Percentiles rank a stretch among this genome's conserved stretches.
Conservation (phyloP, 2,113 vertebrate species). For the Syrmaticus mikado region DNA sequence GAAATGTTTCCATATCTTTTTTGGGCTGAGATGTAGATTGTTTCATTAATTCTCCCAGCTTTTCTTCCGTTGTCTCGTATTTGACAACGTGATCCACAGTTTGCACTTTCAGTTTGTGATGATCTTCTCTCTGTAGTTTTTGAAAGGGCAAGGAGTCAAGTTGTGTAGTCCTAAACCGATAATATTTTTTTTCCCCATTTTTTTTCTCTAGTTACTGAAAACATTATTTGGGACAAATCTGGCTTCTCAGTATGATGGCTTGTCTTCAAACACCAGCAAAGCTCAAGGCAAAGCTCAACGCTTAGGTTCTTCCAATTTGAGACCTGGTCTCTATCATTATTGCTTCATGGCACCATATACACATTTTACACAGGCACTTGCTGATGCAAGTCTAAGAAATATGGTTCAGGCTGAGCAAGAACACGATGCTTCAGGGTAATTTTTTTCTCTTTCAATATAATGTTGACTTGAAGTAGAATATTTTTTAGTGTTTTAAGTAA, state of each 20-base stretch:
- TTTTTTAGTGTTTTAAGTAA: not conserved
- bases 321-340: conserved; percentile 95
- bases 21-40: not conserved
- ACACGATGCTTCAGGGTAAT: conserved; percentile 91
- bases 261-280: conserved; percentile 86
- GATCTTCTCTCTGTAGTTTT: not conserved
- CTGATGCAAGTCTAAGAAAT: conserved; percentile 94
- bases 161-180: not conserved
- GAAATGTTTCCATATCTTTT: not conserved
- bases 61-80: not conserved
- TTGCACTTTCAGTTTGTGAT: not conserved
- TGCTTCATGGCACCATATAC: conserved; percentile 99
- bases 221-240: conserved; percentile 97
- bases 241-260: conserved; percentile 91
- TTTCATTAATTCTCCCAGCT: not conserved
- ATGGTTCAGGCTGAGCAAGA: conserved; percentile 96
- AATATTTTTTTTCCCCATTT: not conserved
- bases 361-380: conserved; percentile 97
- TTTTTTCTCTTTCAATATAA: not conserved
- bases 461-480: not conserved
- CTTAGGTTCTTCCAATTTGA: conserved; percentile 90
- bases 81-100: not conserved
- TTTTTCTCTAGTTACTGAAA: conserved; percentile 86
- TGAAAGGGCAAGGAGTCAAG: not conserved
- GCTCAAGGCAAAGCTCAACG: conserved; percentile 92